phyloP scores from a whole-genome alignment of 2,113 vertebrate genomes.

The Periophthalmus modestus region DNA sequence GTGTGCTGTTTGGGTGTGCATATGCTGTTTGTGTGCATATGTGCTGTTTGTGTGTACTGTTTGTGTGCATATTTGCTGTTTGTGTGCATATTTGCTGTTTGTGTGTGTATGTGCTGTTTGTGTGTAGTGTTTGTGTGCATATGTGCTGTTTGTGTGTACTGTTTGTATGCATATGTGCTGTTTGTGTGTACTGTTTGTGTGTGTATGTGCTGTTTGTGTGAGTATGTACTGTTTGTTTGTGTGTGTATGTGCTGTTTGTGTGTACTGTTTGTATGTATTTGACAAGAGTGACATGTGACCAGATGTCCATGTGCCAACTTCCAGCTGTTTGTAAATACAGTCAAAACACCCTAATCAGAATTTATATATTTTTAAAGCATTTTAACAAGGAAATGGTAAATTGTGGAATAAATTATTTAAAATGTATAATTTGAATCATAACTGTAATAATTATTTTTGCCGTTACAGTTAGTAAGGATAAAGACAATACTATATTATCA shows the following conservation, averaged over 20 bases:
- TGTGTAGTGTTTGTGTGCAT: background rate
- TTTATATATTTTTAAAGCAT: background rate
- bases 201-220: background rate
- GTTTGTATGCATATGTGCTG: background rate
- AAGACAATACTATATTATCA: no score
- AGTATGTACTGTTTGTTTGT: background rate
- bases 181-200: constrained; percentile 6
- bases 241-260: background rate
- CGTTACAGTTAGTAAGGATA: no score
- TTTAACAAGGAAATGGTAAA: background rate
- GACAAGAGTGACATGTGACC: constrained; percentile 56
- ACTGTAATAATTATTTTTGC: no score
- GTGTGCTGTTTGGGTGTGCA: background rate
- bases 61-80: background rate
- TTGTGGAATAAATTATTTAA: no score
- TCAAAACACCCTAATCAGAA: background rate
- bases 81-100: background rate
- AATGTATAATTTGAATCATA: no score
- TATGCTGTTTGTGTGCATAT: background rate
- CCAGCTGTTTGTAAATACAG: constrained; percentile 32
- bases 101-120: background rate
- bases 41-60: background rate
- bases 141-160: constrained; percentile 10
- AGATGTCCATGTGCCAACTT: constrained; percentile 50
- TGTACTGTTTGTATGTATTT: constrained; percentile 4